Evolutionary conservation across 2,888 invertebrate species (phyloP).

Genomic region (Candidula unifasciata): DNA sequence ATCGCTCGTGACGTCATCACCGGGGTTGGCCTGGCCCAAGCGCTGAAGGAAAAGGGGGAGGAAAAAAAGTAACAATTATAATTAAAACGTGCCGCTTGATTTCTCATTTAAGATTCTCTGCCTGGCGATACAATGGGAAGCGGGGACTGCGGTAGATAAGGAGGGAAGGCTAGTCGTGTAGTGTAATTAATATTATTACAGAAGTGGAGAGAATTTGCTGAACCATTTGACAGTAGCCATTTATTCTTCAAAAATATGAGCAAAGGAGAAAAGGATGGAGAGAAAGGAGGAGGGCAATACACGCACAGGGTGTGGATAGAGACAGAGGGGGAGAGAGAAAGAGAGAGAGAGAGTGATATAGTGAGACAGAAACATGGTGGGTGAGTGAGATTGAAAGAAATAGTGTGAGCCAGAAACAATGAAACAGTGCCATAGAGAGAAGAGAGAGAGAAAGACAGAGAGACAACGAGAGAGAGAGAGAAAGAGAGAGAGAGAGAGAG

Average conservation of each 20-base stretch:
- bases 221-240: not conserved
- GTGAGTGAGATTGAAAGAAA: constrained; percentile 16
- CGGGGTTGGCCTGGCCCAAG: constrained; percentile 40
- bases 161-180: not conserved
- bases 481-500: too few species aligned
- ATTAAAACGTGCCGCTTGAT: too few species aligned
- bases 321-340: not conserved
- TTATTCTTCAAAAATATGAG: not conserved
- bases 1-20: constrained; percentile 55
- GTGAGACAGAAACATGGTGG: not conserved
- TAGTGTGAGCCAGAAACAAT: constrained; percentile 30
- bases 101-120: too few species aligned
- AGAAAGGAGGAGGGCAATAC: not conserved
- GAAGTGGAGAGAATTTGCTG: not conserved
- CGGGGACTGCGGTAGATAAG: too few species aligned
- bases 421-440: constrained; percentile 37
- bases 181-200: not conserved
- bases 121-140: too few species aligned
- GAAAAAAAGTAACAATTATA: not conserved
- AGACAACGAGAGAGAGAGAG: too few species aligned
- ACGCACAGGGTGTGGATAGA: too few species aligned
- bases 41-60: constrained; percentile 33
- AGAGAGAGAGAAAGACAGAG: not conserved
- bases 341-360: not conserved
- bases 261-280: not conserved